Evolutionary conservation across 2,888 invertebrate genomes (phyloP).

Genomic region (Odontomyia ornata): DNA sequence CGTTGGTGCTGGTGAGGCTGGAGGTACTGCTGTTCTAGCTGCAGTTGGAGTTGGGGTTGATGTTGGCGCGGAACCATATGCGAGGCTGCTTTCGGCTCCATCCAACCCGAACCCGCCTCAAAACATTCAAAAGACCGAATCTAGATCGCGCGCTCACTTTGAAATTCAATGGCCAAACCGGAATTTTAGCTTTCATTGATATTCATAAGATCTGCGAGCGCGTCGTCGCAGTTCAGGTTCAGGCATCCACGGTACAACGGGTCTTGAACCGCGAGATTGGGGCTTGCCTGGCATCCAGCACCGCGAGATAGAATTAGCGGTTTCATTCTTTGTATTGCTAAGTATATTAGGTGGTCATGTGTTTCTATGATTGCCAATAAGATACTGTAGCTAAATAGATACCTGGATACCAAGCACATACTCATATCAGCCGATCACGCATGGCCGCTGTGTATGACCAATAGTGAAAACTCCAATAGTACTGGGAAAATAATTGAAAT

Average conservation of each 20-base stretch:
- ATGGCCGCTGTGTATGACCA: background rate
- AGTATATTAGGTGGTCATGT: slow-evolving; percentile 5
- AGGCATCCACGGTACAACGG: slow-evolving; percentile 5
- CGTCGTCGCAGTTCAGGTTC: background rate
- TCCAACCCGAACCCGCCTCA: background rate
- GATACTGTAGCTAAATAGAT: background rate
- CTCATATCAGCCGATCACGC: background rate
- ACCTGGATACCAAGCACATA: background rate
- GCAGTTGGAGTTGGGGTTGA: background rate
- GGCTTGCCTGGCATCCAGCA: background rate
- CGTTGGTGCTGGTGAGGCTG: background rate
- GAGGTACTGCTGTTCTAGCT: too few relatives aligned
- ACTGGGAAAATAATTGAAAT: slow-evolving; percentile 10
- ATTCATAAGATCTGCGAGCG: background rate
- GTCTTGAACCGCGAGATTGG: slow-evolving; percentile 10
- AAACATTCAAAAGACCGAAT: slow-evolving; percentile 19
- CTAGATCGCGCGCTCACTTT: slow-evolving; percentile 39
- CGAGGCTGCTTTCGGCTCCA: background rate
- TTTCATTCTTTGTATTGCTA: slow-evolving; percentile 9
- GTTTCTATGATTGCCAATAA: background rate
- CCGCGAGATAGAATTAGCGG: slow-evolving; percentile 18
- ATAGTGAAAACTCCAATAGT: background rate
- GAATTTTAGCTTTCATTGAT: slow-evolving; percentile 45
- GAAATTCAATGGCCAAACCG: slow-evolving; percentile 37
- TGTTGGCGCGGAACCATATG: background rate